phyloP scores from a whole-genome alignment of 2,888 invertebrate genomes.

The Synanthedon vespiformis region DNA sequence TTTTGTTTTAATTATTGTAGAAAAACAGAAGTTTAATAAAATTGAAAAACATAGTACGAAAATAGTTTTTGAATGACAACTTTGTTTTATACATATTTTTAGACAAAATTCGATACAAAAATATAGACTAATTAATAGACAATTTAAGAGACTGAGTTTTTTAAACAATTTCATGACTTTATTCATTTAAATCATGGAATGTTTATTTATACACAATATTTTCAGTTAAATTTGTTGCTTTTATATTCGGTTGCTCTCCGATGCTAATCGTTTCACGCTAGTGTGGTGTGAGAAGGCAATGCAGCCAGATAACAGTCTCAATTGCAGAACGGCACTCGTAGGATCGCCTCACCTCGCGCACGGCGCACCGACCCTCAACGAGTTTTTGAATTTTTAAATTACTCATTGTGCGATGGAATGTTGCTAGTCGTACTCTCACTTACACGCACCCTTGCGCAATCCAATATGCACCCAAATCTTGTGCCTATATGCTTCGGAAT shows the following conservation, averaged over 20 bases:
- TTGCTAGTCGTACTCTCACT: slow-evolving; percentile 38
- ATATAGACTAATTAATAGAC: no score
- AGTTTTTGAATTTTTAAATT: slow-evolving; percentile 73
- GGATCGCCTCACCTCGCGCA: slow-evolving; percentile 55
- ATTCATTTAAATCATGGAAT: background rate
- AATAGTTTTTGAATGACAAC: no score
- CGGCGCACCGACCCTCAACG: slow-evolving; percentile 56
- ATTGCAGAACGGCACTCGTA: slow-evolving; percentile 58
- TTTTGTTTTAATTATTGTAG: no score
- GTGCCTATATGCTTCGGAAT: slow-evolving; percentile 41
- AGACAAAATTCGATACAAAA: no score
- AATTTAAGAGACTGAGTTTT: background rate
- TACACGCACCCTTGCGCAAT: slow-evolving; percentile 28
- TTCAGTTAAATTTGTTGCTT: background rate
- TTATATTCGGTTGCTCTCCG: slow-evolving; percentile 36
- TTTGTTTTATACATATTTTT: no score
- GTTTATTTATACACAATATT: background rate
- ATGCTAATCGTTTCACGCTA: slow-evolving; percentile 27
- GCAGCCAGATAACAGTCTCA: slow-evolving; percentile 59
- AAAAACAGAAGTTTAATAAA: no score
- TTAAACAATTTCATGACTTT: background rate
- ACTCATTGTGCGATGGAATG: slow-evolving; percentile 71
- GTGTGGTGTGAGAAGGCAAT: slow-evolving; percentile 24
- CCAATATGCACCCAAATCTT: slow-evolving; percentile 48
- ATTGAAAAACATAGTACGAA: no score